A percentile compares a stretch with the other conserved stretches of the same genome.
Conservation (phyloP, 2,797 vertebrate genomes). For the Emys orbicularis region DNA sequence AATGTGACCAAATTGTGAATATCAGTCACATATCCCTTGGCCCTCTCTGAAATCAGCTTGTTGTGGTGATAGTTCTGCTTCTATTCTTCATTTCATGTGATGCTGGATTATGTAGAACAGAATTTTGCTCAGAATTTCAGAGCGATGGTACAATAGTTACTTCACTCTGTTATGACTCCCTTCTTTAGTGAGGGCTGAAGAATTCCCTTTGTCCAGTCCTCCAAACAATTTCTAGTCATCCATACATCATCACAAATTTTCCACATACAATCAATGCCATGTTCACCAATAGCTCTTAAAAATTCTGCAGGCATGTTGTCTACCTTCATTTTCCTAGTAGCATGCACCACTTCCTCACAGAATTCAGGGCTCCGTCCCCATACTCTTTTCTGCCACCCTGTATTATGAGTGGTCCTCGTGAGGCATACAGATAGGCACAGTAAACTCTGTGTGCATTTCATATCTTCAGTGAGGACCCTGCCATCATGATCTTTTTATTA, state of each 20-base stretch:
- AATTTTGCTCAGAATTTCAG: background rate
- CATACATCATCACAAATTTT: background rate
- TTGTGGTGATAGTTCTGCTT: background rate
- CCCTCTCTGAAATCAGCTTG: background rate
- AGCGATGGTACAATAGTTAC: background rate
- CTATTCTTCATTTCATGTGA: too few species aligned
- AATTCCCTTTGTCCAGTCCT: background rate
- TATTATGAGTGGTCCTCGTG: background rate
- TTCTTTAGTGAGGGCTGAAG: background rate
- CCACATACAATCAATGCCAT: constrained; percentile 19
- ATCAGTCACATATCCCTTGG: background rate
- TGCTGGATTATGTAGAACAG: too few species aligned
- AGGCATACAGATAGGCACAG: background rate
- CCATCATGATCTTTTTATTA: background rate
- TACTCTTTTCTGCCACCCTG: background rate
- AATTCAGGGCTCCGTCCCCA: background rate
- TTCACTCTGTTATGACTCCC: too few species aligned
- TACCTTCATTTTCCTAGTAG: rapidly evolving
- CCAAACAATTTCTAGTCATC: background rate
- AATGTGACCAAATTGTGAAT: too few species aligned
- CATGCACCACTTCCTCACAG: rapidly evolving
- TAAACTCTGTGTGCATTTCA: background rate
- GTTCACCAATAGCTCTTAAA: background rate
- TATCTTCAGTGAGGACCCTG: background rate
- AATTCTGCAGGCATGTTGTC: background rate